Evolutionary conservation across 2,888 invertebrate species (phyloP).

Genomic region (Leptopilina syphax): DNA sequence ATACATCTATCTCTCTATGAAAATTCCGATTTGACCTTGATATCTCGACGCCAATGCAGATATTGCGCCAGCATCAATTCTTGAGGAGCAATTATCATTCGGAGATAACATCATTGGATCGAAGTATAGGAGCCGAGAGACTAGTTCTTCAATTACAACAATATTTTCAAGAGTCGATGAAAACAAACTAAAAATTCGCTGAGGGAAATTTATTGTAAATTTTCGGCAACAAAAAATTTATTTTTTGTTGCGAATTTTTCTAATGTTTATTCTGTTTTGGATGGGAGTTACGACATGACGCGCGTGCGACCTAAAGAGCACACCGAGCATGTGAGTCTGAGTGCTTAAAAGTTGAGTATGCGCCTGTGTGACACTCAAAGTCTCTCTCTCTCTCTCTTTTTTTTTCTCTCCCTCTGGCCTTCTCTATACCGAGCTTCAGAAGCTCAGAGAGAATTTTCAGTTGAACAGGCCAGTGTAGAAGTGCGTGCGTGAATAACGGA

Average conservation of each 20-base stretch:
- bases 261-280: constrained; percentile 12
- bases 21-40: constrained; percentile 18
- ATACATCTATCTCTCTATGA: not conserved
- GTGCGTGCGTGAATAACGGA: constrained; percentile 8
- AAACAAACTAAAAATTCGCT: not conserved
- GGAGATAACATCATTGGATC: not conserved
- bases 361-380: constrained; percentile 13
- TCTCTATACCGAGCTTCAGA: constrained; percentile 6
- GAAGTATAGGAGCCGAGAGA: not conserved
- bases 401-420: not conserved
- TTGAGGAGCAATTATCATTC: not conserved
- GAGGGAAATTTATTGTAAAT: not conserved
- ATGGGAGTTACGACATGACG: constrained; percentile 18
- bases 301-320: constrained; percentile 40
- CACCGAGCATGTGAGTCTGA: constrained; percentile 24
- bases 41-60: constrained; percentile 29
- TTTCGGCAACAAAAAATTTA: too few relatives aligned
- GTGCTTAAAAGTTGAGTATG: constrained; percentile 25
- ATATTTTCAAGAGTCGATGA: not conserved
- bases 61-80: constrained; percentile 12
- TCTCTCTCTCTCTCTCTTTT: not conserved
- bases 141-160: not conserved
- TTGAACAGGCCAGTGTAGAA: constrained; percentile 7
- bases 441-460: constrained; percentile 21
- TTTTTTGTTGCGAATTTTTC: not conserved